Percentiles rank a stretch among this genome's conserved stretches.
Evolutionary conservation across 2,797 vertebrate species (phyloP).

Genomic region (Pteronotus mesoamericanus): DNA sequence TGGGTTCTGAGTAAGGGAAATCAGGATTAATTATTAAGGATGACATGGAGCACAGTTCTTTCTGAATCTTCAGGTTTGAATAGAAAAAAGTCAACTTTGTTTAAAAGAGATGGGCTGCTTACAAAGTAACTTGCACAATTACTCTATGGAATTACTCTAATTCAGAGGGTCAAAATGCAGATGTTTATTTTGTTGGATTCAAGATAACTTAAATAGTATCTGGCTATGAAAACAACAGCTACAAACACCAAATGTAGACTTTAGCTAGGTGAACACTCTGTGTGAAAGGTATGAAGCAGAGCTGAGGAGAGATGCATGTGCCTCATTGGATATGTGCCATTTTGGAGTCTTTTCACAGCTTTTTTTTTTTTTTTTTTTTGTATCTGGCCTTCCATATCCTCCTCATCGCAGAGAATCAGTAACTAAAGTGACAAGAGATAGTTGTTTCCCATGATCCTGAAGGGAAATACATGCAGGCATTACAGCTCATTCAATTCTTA

Average conservation of each 20-base stretch:
- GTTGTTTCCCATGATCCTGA: neutral
- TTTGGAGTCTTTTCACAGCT: neutral
- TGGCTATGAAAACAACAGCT: neutral
- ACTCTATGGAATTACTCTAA: neutral
- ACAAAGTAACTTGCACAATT: neutral
- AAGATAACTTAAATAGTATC: neutral
- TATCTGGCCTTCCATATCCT: neutral
- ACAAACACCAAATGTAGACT: neutral
- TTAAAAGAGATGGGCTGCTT: neutral
- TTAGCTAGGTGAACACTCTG: neutral
- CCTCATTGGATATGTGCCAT: neutral
- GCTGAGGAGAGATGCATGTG: neutral
- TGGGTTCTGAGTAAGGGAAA: neutral
- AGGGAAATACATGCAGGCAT: neutral
- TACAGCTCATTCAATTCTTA: neutral
- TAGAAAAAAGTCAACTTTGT: neutral
- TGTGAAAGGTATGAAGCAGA: neutral
- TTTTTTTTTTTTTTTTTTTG: neutral
- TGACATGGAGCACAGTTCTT: neutral
- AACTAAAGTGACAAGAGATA: neutral
- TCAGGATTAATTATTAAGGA: neutral
- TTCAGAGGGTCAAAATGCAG: neutral
- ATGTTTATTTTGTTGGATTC: neutral
- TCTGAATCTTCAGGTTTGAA: neutral
- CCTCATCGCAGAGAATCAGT: neutral